Percentiles rank a stretch among this genome's conserved stretches.
Evolutionary conservation across 2,113 vertebrate genomes (phyloP).

Genomic region (Scatophagus argus): DNA sequence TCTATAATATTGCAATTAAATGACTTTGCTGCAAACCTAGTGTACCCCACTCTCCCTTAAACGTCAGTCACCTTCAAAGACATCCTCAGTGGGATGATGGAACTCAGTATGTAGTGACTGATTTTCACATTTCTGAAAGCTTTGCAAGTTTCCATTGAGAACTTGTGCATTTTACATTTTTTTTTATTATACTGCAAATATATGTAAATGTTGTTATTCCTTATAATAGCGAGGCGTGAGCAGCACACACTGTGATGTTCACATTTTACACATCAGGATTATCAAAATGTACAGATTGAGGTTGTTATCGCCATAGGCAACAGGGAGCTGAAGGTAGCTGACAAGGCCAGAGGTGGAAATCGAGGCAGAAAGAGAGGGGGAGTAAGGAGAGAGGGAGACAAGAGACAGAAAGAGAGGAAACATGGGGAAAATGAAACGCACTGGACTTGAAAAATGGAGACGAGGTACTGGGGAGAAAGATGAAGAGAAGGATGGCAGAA

Average conservation of each 20-base stretch:
- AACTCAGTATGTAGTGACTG: too few relatives aligned
- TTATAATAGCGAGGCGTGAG: neutral
- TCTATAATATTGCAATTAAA: too few relatives aligned
- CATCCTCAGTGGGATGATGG: neutral
- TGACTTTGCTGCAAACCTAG: too few relatives aligned
- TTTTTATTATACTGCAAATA: neutral
- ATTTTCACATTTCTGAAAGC: too few relatives aligned
- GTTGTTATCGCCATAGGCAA: constrained; percentile 28
- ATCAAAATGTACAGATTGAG: constrained; percentile 23
- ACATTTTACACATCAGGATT: constrained; percentile 3
- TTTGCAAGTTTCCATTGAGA: neutral
- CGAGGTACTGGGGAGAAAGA: constrained; percentile 24
- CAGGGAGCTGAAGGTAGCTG: constrained; percentile 8
- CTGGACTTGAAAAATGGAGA: constrained; percentile 42
- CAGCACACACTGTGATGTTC: neutral
- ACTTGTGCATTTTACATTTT: constrained; percentile 2
- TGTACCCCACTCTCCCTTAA: too few relatives aligned
- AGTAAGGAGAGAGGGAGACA: neutral
- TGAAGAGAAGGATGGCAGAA: constrained; percentile 26
- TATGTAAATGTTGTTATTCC: neutral
- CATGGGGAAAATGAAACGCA: neutral
- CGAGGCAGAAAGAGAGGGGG: neutral
- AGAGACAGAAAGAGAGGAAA: neutral
- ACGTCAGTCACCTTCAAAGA: too few relatives aligned
- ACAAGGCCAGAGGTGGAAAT: constrained; percentile 37